Percentiles rank a stretch among this genome's conserved stretches.
Evolutionary conservation across 2,113 vertebrate genomes (phyloP).

Genomic region (Edolisoma coerulescens): DNA sequence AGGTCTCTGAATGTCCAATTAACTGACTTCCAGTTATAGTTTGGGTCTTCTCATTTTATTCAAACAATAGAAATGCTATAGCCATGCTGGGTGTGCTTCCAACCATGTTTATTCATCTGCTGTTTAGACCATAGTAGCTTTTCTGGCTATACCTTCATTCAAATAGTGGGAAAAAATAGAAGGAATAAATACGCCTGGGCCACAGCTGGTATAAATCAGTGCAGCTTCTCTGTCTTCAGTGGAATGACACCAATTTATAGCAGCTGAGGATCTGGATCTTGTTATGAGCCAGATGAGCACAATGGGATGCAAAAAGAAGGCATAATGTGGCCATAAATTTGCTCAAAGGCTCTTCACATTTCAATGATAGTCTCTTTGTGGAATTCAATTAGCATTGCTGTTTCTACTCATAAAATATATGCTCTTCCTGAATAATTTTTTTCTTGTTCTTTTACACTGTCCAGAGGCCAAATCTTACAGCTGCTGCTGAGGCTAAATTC

Average conservation of each 20-base stretch:
- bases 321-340: constrained; percentile 43
- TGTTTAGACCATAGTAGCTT: background rate
- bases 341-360: constrained; percentile 41
- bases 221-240: background rate
- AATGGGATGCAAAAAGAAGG: constrained; percentile 40
- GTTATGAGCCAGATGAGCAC: constrained; percentile 46
- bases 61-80: background rate
- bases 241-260: constrained; percentile 24
- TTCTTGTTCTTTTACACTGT: background rate
- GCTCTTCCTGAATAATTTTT: background rate
- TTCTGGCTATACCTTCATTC: background rate
- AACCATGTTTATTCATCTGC: background rate
- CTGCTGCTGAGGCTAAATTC: background rate
- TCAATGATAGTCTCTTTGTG: constrained; percentile 32
- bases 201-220: constrained; percentile 38
- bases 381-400: constrained; percentile 52
- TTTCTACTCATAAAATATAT: constrained; percentile 44
- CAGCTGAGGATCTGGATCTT: constrained; percentile 34
- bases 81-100: background rate
- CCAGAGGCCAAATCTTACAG: constrained; percentile 36
- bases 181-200: background rate
- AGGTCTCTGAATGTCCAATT: background rate
- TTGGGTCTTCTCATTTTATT: background rate
- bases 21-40: background rate
- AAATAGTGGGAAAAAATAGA: background rate